Conservation (phyloP, 1,140 invertebrate species). For the Delia radicum region DNA sequence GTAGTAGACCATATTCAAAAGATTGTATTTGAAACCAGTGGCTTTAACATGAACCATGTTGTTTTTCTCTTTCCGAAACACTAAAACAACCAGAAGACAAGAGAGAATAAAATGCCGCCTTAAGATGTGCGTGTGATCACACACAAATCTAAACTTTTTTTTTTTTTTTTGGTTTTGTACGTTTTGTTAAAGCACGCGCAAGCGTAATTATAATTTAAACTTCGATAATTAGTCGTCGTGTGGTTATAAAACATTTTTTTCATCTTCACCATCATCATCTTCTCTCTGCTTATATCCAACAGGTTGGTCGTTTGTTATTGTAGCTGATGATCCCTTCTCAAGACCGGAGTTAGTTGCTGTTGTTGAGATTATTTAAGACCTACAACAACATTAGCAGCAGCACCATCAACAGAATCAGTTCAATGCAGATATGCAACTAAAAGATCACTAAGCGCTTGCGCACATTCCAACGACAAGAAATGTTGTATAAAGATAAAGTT, state of each 20-base stretch:
- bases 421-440: background rate
- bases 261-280: background rate
- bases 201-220: constrained; percentile 29
- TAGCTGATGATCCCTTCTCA: background rate
- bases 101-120: background rate
- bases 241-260: constrained; percentile 25
- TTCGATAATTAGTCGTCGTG: constrained; percentile 29
- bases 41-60: constrained; percentile 13
- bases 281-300: background rate
- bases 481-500: background rate
- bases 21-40: background rate
- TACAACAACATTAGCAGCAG: background rate
- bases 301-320: background rate
- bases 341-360: background rate
- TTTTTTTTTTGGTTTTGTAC: too few species aligned
- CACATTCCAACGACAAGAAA: background rate
- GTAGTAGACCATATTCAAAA: background rate
- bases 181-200: constrained; percentile 19
- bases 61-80: too few species aligned
- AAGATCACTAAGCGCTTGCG: background rate
- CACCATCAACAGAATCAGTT: background rate
- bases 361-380: background rate
- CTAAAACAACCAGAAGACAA: background rate
- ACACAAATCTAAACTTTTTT: too few species aligned
- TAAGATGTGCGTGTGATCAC: background rate